These are phyloP conservation scores for Crocidura indochinensis DNA, from an alignment of 2,797 vertebrate species.

Conservation along the genomic window DNA sequence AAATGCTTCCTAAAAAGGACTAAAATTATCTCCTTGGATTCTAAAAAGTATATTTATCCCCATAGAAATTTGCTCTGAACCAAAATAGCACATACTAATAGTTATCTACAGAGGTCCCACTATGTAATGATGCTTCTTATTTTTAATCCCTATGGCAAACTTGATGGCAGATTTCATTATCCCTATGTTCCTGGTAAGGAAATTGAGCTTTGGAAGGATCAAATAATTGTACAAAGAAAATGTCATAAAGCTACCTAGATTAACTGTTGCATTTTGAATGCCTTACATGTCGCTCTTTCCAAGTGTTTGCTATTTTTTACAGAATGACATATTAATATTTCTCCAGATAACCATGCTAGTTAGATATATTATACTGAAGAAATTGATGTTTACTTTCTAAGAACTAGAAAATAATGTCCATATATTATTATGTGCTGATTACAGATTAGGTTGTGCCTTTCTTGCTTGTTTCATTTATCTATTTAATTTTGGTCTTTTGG, in stretches of 20 bases:
- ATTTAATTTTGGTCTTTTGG: no score
- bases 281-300: background rate
- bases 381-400: background rate
- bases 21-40: conserved; percentile 76
- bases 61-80: conserved; percentile 74
- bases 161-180: conserved; percentile 78
- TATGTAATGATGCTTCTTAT: conserved; percentile 78
- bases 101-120: conserved; percentile 71
- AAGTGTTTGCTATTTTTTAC: background rate
- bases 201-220: conserved; percentile 74
- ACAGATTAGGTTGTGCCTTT: background rate
- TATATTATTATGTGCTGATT: background rate
- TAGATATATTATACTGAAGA: background rate
- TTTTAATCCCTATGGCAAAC: conserved; percentile 74
- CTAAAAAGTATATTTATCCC: conserved; percentile 72
- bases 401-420: conserved; percentile 8
- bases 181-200: conserved; percentile 67
- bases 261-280: conserved; percentile 11
- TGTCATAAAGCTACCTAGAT: conserved; percentile 14
- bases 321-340: background rate
- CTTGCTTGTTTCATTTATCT: no score
- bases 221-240: conserved; percentile 66
- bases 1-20: conserved; percentile 74
- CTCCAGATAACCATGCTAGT: conserved; percentile 41
- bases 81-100: conserved; percentile 79